Evolutionary conservation across 53 echinoderm and acorn worm species (phyloP).

Genomic region (Zoroaster sp.): DNA sequence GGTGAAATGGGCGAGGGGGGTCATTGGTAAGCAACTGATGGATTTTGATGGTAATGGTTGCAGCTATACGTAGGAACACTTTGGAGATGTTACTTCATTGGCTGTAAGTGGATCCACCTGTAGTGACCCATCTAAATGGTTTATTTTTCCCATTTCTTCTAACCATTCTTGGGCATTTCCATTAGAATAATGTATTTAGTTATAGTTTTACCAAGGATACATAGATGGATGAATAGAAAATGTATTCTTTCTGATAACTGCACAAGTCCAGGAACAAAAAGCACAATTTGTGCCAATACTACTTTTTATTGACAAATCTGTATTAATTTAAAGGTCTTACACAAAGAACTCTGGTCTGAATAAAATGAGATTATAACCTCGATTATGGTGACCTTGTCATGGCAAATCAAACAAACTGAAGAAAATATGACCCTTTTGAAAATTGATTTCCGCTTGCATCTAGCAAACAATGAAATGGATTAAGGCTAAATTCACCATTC

Average conservation of each 20-base stretch:
- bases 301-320: neutral
- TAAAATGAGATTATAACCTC: neutral
- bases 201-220: no score
- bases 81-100: no score
- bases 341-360: neutral
- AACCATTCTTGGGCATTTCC: no score
- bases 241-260: no score
- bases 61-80: neutral
- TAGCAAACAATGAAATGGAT: neutral
- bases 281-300: neutral
- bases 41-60: neutral
- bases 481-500: neutral
- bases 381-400: neutral
- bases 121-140: neutral
- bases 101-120: no score
- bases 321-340: neutral
- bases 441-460: neutral
- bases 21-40: neutral
- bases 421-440: neutral
- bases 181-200: no score
- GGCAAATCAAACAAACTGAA: neutral
- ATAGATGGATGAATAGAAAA: no score
- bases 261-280: neutral
- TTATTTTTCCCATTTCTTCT: no score
- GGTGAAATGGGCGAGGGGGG: conserved; percentile 15